Conservation (phyloP, 2,797 vertebrate genomes). For the Poecilia wingei region DNA sequence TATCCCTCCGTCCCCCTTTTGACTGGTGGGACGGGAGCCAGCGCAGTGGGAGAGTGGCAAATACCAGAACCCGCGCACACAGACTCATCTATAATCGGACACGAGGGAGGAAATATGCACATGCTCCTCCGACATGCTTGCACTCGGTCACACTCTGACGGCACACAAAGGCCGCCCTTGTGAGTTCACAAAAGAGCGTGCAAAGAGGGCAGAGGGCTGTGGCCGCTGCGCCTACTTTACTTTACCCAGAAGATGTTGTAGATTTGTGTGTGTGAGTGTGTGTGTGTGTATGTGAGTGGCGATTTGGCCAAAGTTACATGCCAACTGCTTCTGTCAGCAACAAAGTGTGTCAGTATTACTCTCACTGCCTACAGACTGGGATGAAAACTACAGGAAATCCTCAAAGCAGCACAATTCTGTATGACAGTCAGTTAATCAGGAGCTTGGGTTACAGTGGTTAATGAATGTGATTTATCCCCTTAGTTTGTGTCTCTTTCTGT, state of each 20-base stretch:
- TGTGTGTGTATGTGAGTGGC: background rate
- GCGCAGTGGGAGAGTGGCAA: slow-evolving; percentile 44
- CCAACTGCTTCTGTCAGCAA: slow-evolving; percentile 12
- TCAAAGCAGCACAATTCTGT: background rate
- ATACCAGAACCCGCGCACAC: slow-evolving; percentile 39
- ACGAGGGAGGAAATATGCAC: slow-evolving; percentile 54
- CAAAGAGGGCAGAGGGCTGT: slow-evolving; percentile 36
- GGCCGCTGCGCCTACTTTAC: slow-evolving; percentile 28
- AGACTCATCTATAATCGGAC: slow-evolving; percentile 30
- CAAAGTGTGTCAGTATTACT: slow-evolving; percentile 11
- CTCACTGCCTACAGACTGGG: background rate
- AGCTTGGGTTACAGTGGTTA: background rate
- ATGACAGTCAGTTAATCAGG: background rate
- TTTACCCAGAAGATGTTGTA: slow-evolving; percentile 17
- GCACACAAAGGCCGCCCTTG: slow-evolving; percentile 76
- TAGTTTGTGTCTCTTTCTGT: background rate
- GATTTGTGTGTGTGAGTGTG: slow-evolving; percentile 4
- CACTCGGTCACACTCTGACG: slow-evolving; percentile 38
- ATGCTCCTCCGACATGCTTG: slow-evolving; percentile 40
- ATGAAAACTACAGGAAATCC: slow-evolving; percentile 5
- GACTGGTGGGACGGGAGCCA: slow-evolving; percentile 36
- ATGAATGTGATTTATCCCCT: background rate
- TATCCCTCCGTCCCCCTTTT: background rate
- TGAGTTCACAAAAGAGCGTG: slow-evolving; percentile 62
- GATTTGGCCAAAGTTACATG: slow-evolving; percentile 5